Evolutionary conservation across 2,113 vertebrate species (phyloP), one percentile per base, ranked within the genome.

Genomic region (Zeus faber): DNA sequence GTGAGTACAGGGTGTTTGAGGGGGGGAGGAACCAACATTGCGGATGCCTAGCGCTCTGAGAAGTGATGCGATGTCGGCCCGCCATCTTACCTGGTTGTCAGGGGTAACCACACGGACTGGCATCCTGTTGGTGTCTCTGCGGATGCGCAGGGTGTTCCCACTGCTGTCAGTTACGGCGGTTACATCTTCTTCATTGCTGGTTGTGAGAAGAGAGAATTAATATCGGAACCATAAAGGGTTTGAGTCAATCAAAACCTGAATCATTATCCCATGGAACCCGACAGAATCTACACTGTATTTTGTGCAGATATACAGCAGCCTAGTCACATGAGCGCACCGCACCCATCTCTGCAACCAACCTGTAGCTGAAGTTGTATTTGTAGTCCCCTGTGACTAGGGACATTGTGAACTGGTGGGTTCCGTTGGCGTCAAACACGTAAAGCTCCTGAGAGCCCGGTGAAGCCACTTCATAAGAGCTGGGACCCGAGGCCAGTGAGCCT

Each of bases 291-390:
- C n/a, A n/a, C n/a, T n/a, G n/a, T n/a, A n/a, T n/a, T n/a, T n/a
- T n/a, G n/a, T n/a, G n/a, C n/a, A n/a, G n/a, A n/a, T n/a, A n/a
- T n/a, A n/a, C n/a, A n/a, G n/a, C n/a, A n/a, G n/a, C n/a, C n/a
- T n/a, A n/a, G n/a, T n/a, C n/a, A n/a, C n/a, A n/a, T n/a, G n/a
- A n/a, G n/a, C n/a, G n/a, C n/a, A n/a, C n/a, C n/a, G n/a, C n/a
- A n/a, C n/a, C n/a, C n/a, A 41, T 7, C 5, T 13, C 5, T 1
- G 20, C 16, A 22, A 76, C 80, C 1, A 3, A 87, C 83, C 83
- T 85, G 85, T 98, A 99, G 87, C 95, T 99, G 20, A 99, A 99
- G 64, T 98, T 99, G 86, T 95, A 99, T 55, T 97, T 90, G 54
- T 95, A 98, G 67, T 99, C 97, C 2, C 95, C 95, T 0, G 96